These are phyloP conservation scores for Epirrita christyi DNA, from an alignment of 2,888 invertebrate genomes.

Conservation along the genomic window DNA sequence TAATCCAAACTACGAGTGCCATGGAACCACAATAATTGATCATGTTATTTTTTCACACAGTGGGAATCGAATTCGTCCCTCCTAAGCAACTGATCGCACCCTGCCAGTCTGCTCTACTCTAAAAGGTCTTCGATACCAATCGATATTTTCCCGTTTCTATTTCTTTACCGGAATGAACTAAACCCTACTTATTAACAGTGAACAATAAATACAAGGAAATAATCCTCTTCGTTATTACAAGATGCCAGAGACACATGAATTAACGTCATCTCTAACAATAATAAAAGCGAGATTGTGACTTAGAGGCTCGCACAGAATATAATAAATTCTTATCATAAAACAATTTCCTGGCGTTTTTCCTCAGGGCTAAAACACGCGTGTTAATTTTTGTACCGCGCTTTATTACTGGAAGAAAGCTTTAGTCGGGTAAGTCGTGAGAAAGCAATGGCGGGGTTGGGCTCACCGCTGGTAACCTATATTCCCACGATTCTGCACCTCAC, in stretches of 20 bases:
- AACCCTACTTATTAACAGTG: slow-evolving; percentile 12
- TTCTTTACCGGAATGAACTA: neutral
- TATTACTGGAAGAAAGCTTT: too few species aligned
- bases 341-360: slow-evolving; percentile 45
- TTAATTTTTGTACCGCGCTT: slow-evolving; percentile 13
- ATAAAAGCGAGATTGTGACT: slow-evolving; percentile 40
- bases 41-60: too few species aligned
- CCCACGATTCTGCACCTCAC: too few species aligned
- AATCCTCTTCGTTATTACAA: slow-evolving; percentile 32
- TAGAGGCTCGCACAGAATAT: slow-evolving; percentile 35
- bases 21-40: too few species aligned
- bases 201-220: slow-evolving; percentile 23
- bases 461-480: too few species aligned
- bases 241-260: slow-evolving; percentile 37
- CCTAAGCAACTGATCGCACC: too few species aligned
- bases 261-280: slow-evolving; percentile 34
- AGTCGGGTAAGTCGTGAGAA: too few species aligned
- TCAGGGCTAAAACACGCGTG: slow-evolving; percentile 26
- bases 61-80: too few species aligned
- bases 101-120: neutral
- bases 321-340: slow-evolving; percentile 41
- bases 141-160: neutral
- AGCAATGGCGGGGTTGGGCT: too few species aligned
- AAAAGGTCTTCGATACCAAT: neutral
- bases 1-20: too few species aligned